Percentiles rank a stretch among this genome's conserved stretches.
phyloP scores from a whole-genome alignment of 2,113 vertebrate genomes.

The Centropus bengalensis region DNA sequence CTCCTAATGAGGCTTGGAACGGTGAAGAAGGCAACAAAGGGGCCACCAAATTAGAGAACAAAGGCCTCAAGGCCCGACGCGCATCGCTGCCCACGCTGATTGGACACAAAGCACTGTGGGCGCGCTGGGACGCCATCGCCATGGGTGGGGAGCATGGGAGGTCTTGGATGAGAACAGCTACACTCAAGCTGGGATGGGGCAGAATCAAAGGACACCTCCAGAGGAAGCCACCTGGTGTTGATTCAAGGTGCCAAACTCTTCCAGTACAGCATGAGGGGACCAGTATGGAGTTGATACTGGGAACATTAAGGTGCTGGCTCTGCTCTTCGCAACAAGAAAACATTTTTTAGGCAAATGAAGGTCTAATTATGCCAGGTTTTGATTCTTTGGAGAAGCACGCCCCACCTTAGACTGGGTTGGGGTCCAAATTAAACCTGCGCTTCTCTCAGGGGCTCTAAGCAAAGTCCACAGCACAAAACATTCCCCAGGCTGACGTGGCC shows the following conservation, averaged over 20 bases:
- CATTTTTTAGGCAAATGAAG: fast-evolving
- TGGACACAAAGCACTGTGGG: neutral
- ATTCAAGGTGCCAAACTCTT: fast-evolving
- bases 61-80: neutral
- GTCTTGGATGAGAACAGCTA: fast-evolving
- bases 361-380: fast-evolving
- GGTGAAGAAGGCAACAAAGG: neutral
- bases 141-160: neutral
- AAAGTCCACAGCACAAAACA: neutral
- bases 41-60: neutral
- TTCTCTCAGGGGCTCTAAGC: fast-evolving
- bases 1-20: neutral
- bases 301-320: neutral
- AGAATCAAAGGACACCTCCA: neutral
- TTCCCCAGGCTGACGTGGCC: neutral
- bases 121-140: neutral
- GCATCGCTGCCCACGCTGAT: neutral
- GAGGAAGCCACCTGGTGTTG: neutral
- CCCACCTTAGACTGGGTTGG: neutral
- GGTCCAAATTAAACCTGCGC: neutral
- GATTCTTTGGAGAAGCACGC: neutral
- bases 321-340: neutral
- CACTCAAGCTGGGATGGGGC: fast-evolving
- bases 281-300: fast-evolving
- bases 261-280: fast-evolving